Evolutionary conservation across 2,797 vertebrate genomes (phyloP), one percentile per base, ranked within the genome.

Genomic region (Mormyrops boulengeri): DNA sequence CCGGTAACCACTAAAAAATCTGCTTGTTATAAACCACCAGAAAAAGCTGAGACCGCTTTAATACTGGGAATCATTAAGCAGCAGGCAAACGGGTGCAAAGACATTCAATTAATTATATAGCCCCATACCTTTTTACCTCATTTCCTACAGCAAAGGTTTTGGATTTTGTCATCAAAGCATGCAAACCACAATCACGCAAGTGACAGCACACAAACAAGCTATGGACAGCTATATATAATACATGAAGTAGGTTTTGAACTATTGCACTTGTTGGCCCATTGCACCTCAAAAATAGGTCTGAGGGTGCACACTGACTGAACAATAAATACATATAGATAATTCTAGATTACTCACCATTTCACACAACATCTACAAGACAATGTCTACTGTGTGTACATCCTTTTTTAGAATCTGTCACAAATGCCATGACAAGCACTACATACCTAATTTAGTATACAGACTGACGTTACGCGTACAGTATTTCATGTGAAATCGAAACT

Each of bases 241-340:
- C 84, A 85, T 93, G 95, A 94, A 96, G 96, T 97, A 97, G 96
- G 95, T 98, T 95, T 96, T 96, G 97, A 97, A 98, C 98, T 99
- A 99, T 99, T 99, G 98, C 98, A 99, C 98, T 97, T 98, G 97
- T 97, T 98, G 98, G 98, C 98, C 98, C 97, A 97, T 98, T 95
- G 96, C 97, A 96, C 96, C 95, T 97, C 97, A 96, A 92, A 95
- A 95, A 92, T 84, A 86, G 92, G 94, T 90, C 91, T 96, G 97
- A 97, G 93, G 95, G 97, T 96, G 97, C 96, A 92, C 95, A 92
- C 96, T 96, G 8, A 89, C 92, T 96, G 95, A 88, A 91, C 95
- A 96, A 88, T 49, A 97, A 91, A 77, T 88, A 90, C 30, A 90
- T 94, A 94, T 91, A 94, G 91, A 93, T 91, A 92, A 92, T 92